These are phyloP conservation scores for Zonitis immaculata DNA, from an alignment of 2,888 invertebrate species.

Conservation along the genomic window DNA sequence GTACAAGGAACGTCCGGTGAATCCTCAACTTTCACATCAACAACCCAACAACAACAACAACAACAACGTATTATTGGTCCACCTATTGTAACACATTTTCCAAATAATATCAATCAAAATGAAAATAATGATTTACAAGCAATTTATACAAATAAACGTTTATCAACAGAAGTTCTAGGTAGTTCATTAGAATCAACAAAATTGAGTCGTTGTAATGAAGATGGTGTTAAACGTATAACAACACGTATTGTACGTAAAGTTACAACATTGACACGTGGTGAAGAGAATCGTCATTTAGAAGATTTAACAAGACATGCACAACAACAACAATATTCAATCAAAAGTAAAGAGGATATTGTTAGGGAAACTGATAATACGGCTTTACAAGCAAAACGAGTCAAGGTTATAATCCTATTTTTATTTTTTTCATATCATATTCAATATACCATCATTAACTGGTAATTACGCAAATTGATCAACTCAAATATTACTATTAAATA, in stretches of 20 bases:
- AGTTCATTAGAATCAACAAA: slow-evolving; percentile 80
- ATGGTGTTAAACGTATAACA: slow-evolving; percentile 76
- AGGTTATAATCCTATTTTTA: slow-evolving; percentile 58
- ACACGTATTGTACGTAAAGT: slow-evolving; percentile 84
- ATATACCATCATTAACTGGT: not conserved
- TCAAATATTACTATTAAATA: too few relatives aligned
- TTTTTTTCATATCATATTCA: not conserved
- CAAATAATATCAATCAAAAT: slow-evolving; percentile 30
- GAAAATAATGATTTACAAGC: slow-evolving; percentile 61
- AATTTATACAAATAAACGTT: slow-evolving; percentile 74
- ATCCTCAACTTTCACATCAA: slow-evolving; percentile 6
- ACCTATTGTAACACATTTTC: slow-evolving; percentile 44
- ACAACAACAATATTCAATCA: slow-evolving; percentile 45
- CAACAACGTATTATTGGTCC: slow-evolving; percentile 31
- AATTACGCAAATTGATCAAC: not conserved
- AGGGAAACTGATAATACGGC: slow-evolving; percentile 53
- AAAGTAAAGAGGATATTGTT: slow-evolving; percentile 54
- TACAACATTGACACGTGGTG: slow-evolving; percentile 81
- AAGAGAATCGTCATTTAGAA: slow-evolving; percentile 71
- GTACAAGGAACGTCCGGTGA: slow-evolving; percentile 61
- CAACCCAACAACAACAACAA: not conserved
- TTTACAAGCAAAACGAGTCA: slow-evolving; percentile 66
- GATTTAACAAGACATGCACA: slow-evolving; percentile 59
- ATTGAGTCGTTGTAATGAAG: slow-evolving; percentile 72
- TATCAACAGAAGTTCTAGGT: slow-evolving; percentile 81